These are phyloP conservation scores for Strigamia crassipes DNA, from an alignment of 2,888 invertebrate species.

Conservation along the genomic window DNA sequence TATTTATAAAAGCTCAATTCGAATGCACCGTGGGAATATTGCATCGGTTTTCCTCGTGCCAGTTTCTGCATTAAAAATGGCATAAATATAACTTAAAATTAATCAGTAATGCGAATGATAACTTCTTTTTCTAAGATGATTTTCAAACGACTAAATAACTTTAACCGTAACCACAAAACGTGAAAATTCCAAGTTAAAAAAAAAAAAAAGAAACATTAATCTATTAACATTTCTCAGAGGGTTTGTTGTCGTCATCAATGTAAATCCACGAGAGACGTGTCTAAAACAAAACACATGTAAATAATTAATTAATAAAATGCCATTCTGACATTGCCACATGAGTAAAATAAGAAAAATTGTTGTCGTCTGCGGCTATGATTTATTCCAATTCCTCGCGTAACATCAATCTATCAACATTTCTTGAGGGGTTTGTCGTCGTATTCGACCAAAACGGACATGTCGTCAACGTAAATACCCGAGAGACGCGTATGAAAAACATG, in stretches of 20 bases:
- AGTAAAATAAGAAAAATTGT: not conserved
- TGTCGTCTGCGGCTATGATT: not conserved
- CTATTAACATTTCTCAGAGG: not conserved
- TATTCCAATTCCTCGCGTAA: too few species aligned
- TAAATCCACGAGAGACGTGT: not conserved
- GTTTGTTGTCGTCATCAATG: not conserved
- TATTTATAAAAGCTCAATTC: slow-evolving; percentile 6
- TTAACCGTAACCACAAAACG: not conserved
- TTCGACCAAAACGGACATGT: not conserved
- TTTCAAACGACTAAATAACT: not conserved
- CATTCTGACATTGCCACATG: not conserved
- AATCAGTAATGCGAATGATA: not conserved
- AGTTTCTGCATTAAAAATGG: not conserved
- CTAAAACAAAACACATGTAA: not conserved
- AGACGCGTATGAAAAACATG: not conserved
- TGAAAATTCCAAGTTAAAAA: not conserved
- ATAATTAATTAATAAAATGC: slow-evolving; percentile 22
- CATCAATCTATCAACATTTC: not conserved
- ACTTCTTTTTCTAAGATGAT: not conserved
- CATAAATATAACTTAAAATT: not conserved
- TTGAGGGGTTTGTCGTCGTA: not conserved
- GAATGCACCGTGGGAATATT: slow-evolving; percentile 4
- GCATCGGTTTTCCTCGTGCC: not conserved
- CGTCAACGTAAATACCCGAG: not conserved
- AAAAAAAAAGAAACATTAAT: not conserved